phyloP scores from a whole-genome alignment of 2,888 invertebrate genomes.

The Apodemia zela region DNA sequence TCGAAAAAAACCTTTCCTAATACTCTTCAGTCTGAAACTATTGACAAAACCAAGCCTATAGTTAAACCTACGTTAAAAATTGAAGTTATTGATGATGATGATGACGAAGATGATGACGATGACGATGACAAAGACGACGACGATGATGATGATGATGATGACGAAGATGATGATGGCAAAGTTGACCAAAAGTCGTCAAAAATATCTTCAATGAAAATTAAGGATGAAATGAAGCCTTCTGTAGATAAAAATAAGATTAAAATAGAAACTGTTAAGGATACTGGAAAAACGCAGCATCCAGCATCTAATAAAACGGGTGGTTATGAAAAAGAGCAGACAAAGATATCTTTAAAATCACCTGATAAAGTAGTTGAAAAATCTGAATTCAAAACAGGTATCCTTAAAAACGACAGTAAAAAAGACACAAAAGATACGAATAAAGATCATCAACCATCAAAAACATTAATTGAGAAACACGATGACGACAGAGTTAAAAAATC shows the following conservation, averaged over 20 bases:
- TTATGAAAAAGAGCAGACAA: slow-evolving; percentile 20
- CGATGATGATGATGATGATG: slow-evolving; percentile 22
- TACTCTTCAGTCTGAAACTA: not conserved
- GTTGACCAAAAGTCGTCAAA: not conserved
- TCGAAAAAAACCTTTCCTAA: not conserved
- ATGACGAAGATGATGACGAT: slow-evolving; percentile 25
- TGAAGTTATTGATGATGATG: slow-evolving; percentile 26
- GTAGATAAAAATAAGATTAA: slow-evolving; percentile 18
- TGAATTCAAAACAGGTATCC: slow-evolving; percentile 17
- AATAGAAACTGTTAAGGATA: slow-evolving; percentile 20
- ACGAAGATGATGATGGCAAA: not conserved
- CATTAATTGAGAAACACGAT: not conserved
- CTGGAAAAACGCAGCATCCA: slow-evolving; percentile 21
- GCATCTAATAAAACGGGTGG: slow-evolving; percentile 18
- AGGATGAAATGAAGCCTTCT: not conserved
- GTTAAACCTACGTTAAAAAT: slow-evolving; percentile 6
- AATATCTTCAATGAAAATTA: slow-evolving; percentile 16
- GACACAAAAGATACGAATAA: slow-evolving; percentile 9
- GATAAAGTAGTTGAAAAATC: not conserved
- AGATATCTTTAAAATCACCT: slow-evolving; percentile 3
- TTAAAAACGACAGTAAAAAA: slow-evolving; percentile 21
- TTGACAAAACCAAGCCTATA: too few species aligned
- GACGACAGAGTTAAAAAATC: not conserved
- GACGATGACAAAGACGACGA: slow-evolving; percentile 30
- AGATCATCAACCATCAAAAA: not conserved